Evolutionary conservation across 1,140 invertebrate genomes (phyloP), one percentile per base, ranked within the genome.

Genomic region (Aporrectodea caliginosa): DNA sequence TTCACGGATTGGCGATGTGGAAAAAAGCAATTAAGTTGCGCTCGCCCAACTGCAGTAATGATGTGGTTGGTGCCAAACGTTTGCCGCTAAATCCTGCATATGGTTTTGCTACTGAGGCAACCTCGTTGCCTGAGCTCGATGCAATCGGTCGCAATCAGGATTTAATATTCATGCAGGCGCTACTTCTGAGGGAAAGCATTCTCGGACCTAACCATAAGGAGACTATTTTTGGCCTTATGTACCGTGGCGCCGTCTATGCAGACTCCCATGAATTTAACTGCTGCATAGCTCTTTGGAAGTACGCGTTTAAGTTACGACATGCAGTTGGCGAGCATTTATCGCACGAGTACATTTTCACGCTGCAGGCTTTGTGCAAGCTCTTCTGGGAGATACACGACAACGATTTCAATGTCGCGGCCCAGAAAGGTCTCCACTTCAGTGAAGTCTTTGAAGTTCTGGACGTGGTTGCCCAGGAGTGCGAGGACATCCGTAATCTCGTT

Each of bases 191-290:
- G 81, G 93, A 94, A 87, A 89, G 94, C 83, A 92, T 96, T 83
- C 88, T 96, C 34, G 94, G 94, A 1, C 88, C 91, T 2, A 87
- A 91, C 82, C 94, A 96, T 85, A 94, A 94, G 87, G 94, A 96
- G 85, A 93, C 93, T 78, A 90, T 95, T n/a, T 94, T 94, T 80
- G 90, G 93, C 43, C 82, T 92, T 1, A 91, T 92, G 90, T 92
- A 90, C 84, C 89, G 94, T 78, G 94, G 94, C 68, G 95, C 94
- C 1, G 92, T 93, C 0, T 96, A 95, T 88, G 94, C 93, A 0
- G 94, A 96, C 86, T 92, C 93, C 29, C 88, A 94, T 79, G 91
- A 93, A 80, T 93, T 94, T 88, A 93, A 95, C 84, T 90, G 92
- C 75, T 95, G 94, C 86, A 93, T 95, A 79, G 93, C 94, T 88